Evolutionary conservation across 2,113 vertebrate species (phyloP).

Genomic region (Ailuropoda melanoleuca): DNA sequence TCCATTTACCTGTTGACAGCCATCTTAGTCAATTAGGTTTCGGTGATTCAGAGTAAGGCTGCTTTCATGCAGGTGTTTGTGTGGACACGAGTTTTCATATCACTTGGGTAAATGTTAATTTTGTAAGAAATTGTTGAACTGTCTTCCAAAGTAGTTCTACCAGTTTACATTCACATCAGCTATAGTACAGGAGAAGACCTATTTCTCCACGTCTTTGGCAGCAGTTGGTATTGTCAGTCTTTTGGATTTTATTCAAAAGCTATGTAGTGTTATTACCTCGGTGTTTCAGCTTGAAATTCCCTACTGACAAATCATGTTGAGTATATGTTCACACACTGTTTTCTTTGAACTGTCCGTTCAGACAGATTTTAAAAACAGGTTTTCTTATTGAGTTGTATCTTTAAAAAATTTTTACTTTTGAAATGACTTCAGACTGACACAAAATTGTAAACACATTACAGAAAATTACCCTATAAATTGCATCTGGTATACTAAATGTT

Average conservation of each 20-base stretch:
- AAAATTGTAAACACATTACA: background rate
- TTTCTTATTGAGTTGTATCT: background rate
- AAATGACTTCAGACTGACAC: background rate
- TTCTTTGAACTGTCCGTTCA: background rate
- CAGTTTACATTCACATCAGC: background rate
- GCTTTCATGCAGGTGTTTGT: background rate
- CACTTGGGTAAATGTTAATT: background rate
- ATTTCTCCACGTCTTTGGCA: background rate
- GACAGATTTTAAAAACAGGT: background rate
- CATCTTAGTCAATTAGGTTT: background rate
- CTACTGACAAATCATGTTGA: background rate
- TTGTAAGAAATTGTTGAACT: background rate
- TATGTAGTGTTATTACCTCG: background rate
- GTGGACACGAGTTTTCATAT: background rate
- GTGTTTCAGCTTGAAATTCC: background rate
- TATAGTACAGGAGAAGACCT: no score
- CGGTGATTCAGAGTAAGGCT: background rate
- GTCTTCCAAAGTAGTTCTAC: background rate
- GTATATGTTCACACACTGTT: background rate
- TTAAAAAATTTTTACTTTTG: background rate
- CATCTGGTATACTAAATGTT: background rate
- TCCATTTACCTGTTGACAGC: background rate
- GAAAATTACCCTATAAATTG: background rate
- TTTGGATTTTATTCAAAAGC: background rate
- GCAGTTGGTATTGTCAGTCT: background rate